Evolutionary conservation across 64 coral and sea anemone species (phyloP).

Genomic region (Hydrozoanthus tunicans): DNA sequence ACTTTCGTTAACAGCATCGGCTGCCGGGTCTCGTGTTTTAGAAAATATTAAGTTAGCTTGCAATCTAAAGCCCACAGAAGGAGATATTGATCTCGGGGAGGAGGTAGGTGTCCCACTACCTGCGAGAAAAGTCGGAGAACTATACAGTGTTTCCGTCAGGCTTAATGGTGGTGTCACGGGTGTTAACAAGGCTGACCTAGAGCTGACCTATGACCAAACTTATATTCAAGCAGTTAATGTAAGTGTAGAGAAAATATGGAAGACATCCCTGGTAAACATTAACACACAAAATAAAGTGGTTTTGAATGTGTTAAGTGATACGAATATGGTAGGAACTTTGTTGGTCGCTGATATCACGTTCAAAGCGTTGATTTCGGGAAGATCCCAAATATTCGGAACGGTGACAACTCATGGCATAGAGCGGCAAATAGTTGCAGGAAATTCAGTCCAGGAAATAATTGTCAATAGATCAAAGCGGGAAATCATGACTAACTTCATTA

Average conservation of each 20-base stretch:
- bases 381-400: conserved; percentile 37
- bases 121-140: conserved; percentile 21
- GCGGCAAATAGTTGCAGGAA: conserved; percentile 40
- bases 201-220: conserved; percentile 44
- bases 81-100: conserved; percentile 69
- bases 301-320: conserved; percentile 51
- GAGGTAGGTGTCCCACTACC: conserved; percentile 42
- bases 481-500: background rate
- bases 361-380: conserved; percentile 31
- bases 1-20: conserved; percentile 53
- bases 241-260: conserved; percentile 37
- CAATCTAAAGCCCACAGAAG: conserved; percentile 50
- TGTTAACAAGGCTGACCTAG: conserved; percentile 50
- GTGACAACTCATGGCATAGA: conserved; percentile 14
- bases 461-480: conserved; percentile 35
- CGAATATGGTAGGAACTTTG: conserved; percentile 37
- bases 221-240: conserved; percentile 48
- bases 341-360: conserved; percentile 50
- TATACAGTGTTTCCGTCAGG: conserved; percentile 16
- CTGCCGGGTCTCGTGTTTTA: conserved; percentile 27
- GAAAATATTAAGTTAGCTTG: conserved; percentile 32
- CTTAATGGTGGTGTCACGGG: conserved; percentile 49
- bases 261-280: conserved; percentile 13
- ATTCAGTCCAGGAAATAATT: conserved; percentile 39
- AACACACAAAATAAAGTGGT: conserved; percentile 47